phyloP scores from a whole-genome alignment of 2,113 vertebrate species.

The Muscicapa adusta region DNA sequence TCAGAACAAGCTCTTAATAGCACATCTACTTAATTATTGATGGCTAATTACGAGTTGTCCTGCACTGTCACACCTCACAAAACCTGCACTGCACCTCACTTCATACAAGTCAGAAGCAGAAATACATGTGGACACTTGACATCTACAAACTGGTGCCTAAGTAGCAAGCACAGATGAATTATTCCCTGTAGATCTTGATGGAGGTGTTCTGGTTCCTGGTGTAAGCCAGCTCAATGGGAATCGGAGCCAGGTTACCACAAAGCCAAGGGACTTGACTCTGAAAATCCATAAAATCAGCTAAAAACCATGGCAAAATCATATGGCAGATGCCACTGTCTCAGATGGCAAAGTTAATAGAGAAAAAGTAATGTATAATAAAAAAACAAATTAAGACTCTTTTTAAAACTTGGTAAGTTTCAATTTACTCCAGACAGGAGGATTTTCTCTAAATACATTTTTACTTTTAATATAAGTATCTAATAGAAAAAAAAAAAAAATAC shows the following conservation, averaged over 20 bases:
- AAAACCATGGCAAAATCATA: not conserved
- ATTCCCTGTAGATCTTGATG: not conserved
- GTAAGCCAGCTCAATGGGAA: not conserved
- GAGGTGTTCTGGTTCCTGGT: not conserved
- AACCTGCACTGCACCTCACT: not conserved
- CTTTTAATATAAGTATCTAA: not conserved
- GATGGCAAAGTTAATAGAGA: not conserved
- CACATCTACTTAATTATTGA: not conserved
- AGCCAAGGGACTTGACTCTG: not conserved
- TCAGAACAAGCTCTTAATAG: not conserved
- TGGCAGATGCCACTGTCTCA: not conserved
- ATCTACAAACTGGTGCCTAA: not conserved
- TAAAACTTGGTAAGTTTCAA: not conserved
- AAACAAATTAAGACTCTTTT: not conserved
- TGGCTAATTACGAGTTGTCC: not conserved
- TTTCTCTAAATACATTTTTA: not conserved
- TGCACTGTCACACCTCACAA: not conserved
- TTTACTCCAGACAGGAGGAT: not conserved
- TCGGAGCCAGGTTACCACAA: fast-evolving
- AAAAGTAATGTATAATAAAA: not conserved
- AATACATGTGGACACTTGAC: not conserved
- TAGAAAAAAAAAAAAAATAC: not conserved
- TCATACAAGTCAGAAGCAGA: not conserved
- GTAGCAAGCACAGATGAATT: not conserved
- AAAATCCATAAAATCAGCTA: not conserved